Percentiles rank a stretch among this genome's conserved stretches.
phyloP scores from a whole-genome alignment of 2,797 vertebrate genomes.

The Cryptoblepharus egeriae region DNA sequence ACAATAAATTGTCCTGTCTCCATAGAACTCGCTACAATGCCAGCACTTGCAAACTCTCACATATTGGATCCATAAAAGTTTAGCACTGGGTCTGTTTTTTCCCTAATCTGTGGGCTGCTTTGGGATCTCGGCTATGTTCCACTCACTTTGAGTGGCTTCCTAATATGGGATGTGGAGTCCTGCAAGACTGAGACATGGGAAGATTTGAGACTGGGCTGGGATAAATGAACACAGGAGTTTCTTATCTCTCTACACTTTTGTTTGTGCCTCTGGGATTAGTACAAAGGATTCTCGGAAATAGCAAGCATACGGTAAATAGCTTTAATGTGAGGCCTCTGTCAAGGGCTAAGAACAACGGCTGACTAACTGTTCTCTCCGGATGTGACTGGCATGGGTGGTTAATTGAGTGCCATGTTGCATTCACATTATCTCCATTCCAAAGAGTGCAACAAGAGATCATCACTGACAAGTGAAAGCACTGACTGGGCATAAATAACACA shows the following conservation, averaged over 20 bases:
- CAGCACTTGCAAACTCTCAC: neutral
- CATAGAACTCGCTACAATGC: neutral
- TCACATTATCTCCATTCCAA: conserved; percentile 59
- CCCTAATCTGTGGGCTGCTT: neutral
- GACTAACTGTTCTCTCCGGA: conserved; percentile 48
- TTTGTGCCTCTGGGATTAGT: conserved; percentile 44
- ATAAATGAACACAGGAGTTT: conserved; percentile 32
- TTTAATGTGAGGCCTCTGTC: conserved; percentile 49
- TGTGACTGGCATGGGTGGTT: conserved; percentile 61
- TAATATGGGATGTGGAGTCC: neutral
- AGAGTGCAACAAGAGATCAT: conserved; percentile 49
- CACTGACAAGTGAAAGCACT: conserved; percentile 53
- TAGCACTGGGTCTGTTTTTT: neutral
- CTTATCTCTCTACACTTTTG: conserved; percentile 31
- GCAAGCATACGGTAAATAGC: conserved; percentile 34
- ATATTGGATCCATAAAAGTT: neutral
- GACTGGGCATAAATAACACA: conserved; percentile 55
- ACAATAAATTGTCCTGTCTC: neutral
- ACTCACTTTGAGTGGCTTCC: neutral
- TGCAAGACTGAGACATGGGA: conserved; percentile 19
- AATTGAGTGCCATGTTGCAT: conserved; percentile 66
- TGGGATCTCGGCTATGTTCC: neutral
- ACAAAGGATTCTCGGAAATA: conserved; percentile 24
- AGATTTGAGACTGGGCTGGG: neutral
- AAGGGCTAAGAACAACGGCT: neutral